Percentiles rank a stretch among this genome's conserved stretches.
These are phyloP conservation scores for Metaphire vulgaris DNA, from an alignment of 1,140 invertebrate species.

Conservation along the genomic window DNA sequence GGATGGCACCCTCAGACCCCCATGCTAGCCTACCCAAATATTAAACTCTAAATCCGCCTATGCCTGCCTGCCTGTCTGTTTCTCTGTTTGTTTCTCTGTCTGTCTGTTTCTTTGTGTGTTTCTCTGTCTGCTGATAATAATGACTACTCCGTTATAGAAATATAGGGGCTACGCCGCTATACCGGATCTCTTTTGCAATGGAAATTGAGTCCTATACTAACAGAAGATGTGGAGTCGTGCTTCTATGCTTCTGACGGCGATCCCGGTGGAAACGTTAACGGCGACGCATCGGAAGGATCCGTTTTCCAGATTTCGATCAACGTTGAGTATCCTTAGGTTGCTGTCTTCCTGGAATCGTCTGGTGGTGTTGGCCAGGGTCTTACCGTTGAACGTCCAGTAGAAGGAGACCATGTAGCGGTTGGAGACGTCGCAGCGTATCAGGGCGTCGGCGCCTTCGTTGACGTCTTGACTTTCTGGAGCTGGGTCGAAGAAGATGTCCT, in stretches of 20 bases:
- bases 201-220: conserved; percentile 59
- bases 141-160: no score
- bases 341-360: conserved; percentile 58
- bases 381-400: conserved; percentile 56
- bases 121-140: no score
- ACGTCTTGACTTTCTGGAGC: conserved; percentile 56
- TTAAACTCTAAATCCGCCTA: no score
- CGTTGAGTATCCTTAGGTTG: conserved; percentile 58
- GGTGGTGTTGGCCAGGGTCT: conserved; percentile 57
- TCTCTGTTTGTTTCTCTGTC: no score
- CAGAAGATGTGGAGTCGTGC: conserved; percentile 61
- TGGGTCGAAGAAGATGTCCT: conserved; percentile 58
- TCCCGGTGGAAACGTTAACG: conserved; percentile 57
- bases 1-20: no score
- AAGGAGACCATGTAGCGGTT: conserved; percentile 55
- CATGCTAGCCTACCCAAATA: no score
- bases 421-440: conserved; percentile 59
- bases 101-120: no score
- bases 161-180: no score
- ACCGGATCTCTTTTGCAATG: no score
- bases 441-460: conserved; percentile 56
- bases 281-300: conserved; percentile 63
- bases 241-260: conserved; percentile 58
- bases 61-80: no score
- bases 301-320: conserved; percentile 57